These are phyloP conservation scores for Conger conger DNA, from an alignment of 2,113 vertebrate species.

Conservation along the genomic window DNA sequence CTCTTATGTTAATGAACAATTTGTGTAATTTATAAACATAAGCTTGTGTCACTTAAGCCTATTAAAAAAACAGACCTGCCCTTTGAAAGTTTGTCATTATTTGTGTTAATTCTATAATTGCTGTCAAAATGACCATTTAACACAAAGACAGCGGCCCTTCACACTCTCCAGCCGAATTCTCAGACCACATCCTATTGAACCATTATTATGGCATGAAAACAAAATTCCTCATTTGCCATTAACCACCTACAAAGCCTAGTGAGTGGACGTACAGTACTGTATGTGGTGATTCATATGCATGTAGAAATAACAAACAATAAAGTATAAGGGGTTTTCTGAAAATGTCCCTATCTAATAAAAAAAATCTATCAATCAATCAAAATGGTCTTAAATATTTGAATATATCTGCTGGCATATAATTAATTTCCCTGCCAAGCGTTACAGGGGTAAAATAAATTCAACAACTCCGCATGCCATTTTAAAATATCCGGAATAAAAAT, in stretches of 20 bases:
- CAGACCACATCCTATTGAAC: too few relatives aligned
- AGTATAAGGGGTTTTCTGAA: too few relatives aligned
- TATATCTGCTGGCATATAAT: not conserved
- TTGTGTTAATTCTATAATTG: not conserved
- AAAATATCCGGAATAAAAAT: conserved; percentile 54
- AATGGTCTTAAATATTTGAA: not conserved
- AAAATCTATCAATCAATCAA: not conserved
- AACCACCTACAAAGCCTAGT: too few relatives aligned
- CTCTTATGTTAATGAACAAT: not conserved
- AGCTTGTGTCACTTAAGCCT: not conserved
- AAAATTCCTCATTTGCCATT: too few relatives aligned
- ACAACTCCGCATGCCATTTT: conserved; percentile 47
- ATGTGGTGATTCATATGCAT: too few relatives aligned
- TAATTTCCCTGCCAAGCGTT: not conserved
- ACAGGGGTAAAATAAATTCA: not conserved
- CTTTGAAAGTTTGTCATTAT: not conserved
- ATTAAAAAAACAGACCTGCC: too few relatives aligned
- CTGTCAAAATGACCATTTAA: too few relatives aligned
- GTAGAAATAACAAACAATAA: too few relatives aligned
- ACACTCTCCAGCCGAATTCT: not conserved
- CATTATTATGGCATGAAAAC: too few relatives aligned
- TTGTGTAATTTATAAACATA: not conserved
- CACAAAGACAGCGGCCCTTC: too few relatives aligned
- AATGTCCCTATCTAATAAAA: too few relatives aligned
- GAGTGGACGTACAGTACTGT: too few relatives aligned